A percentile compares a stretch with the other conserved stretches of the same genome.
Conservation (phyloP, 2,797 vertebrate genomes). For the Calcarius lapponicus region DNA sequence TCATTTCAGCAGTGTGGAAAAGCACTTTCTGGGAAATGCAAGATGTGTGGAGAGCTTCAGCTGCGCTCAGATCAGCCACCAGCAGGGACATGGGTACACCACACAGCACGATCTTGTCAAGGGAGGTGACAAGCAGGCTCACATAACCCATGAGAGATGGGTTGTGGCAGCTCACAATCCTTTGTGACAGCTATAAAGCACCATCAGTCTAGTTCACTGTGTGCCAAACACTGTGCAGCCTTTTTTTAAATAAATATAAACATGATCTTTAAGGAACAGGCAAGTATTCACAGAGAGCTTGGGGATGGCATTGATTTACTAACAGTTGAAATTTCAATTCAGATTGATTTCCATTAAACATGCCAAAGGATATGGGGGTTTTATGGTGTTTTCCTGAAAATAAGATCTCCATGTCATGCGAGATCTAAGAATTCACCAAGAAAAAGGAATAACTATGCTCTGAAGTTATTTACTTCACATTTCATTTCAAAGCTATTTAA, state of each 20-base stretch:
- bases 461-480: constrained; percentile 32
- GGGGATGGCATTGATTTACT: constrained; percentile 65
- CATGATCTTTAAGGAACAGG: neutral
- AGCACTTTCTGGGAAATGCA: neutral
- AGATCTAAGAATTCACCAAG: constrained; percentile 39
- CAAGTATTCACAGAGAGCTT: neutral
- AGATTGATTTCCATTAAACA: constrained; percentile 48
- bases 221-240: neutral
- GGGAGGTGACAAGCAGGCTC: neutral
- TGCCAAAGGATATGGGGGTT: neutral
- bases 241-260: neutral
- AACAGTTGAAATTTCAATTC: constrained; percentile 51
- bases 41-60: neutral
- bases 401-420: neutral
- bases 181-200: neutral
- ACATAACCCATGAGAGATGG: neutral
- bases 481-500: constrained; percentile 39
- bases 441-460: constrained; percentile 27
- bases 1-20: neutral
- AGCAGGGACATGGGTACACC: neutral
- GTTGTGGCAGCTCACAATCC: neutral
- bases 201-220: neutral
- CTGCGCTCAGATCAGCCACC: neutral
- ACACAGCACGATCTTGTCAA: fast-evolving
- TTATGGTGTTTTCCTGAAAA: neutral